Base-by-base conservation (phyloP, 2,888 invertebrate species). In the Dryobotodes eremita region DNA sequence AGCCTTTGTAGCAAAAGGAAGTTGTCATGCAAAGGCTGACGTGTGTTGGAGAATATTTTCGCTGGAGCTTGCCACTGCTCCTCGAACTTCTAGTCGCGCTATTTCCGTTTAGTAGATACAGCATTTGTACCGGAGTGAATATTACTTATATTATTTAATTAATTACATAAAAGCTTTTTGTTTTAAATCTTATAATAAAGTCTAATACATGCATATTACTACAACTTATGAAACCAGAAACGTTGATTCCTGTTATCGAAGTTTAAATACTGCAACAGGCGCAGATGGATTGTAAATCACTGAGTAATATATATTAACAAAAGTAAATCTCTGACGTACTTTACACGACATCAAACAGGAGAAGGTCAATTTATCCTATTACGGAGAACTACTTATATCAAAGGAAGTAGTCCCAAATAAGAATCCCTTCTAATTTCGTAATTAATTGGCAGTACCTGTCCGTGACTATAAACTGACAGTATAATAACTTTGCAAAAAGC, bases 401-500 rank as follows among this genome's bases (percentile, higher is more conserved):
- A 76, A 68, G 20, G 15, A 68, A 48, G 57, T 20, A 0, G 48
- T 26, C 0, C 11, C 2, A 46, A 53, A 20, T 26, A 23, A 61
- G 7, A 77, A 55, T 53, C 8, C n/a, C 23, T n/a, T 50, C 13
- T 36, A 15, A 17, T 46, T 53, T 53, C 17, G 46, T 55, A 50
- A 71, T 78, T 62, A 66, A 62, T 78, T 42, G n/a, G 20, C 59
- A 55, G 53, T n/a, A 15, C 42, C 31, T 42, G 7, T 26, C 17
- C 4, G 13, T 65, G 15, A 59, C n/a, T 77, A 55, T 80, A 23
- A 70, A 46, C 48, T 48, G 36, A 48, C 31, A 48, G 8, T 23
- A 42, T 61, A 42, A n/a, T 42, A 81, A 76, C 55, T 82, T 50
- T 2, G 57, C 42, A 68, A 62, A 82, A 76, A 55, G 13, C 48